A percentile compares a stretch with the other conserved stretches of the same genome.
Conservation (phyloP, 2,113 vertebrate genomes). For the Pedetes capensis region DNA sequence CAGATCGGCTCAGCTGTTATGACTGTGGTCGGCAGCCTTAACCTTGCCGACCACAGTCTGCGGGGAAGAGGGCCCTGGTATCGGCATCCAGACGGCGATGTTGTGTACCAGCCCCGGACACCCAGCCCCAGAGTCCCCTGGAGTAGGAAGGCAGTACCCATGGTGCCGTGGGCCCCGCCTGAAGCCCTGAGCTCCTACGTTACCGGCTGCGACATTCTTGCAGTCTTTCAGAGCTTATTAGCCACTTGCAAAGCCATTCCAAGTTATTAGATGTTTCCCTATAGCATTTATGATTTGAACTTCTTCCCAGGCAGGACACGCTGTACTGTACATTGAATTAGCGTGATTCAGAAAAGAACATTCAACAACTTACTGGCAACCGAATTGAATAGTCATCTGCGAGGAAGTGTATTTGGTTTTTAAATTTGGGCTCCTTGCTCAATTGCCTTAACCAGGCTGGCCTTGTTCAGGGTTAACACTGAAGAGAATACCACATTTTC, state of each 20-base stretch:
- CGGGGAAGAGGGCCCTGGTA: conserved; percentile 30
- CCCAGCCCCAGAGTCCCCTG: conserved; percentile 12
- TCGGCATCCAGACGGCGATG: conserved; percentile 14
- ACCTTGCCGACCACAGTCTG: conserved; percentile 64
- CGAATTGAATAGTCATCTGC: conserved; percentile 26
- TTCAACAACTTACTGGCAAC: conserved; percentile 46
- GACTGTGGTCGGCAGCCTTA: conserved; percentile 77
- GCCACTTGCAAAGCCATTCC: conserved; percentile 57
- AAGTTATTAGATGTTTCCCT: conserved; percentile 66
- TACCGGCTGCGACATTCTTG: conserved; percentile 58
- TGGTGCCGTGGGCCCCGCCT: not conserved
- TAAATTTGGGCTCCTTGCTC: conserved; percentile 43
- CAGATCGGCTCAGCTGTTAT: conserved; percentile 79
- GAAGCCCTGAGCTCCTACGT: not conserved
- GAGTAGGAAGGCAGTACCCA: not conserved
- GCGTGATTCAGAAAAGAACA: conserved; percentile 58
- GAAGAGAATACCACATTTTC: conserved; percentile 28
- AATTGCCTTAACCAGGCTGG: conserved; percentile 41
- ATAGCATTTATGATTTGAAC: conserved; percentile 58
- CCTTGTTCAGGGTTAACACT: conserved; percentile 18
- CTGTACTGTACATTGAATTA: conserved; percentile 56
- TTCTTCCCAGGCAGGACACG: conserved; percentile 57
- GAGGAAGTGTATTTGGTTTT: conserved; percentile 60
- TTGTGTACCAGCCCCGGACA: not conserved
- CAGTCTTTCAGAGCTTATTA: conserved; percentile 48